Evolutionary conservation across 92 coral and sea anemone genomes (phyloP).

Genomic region (Phymanthus crucifer): DNA sequence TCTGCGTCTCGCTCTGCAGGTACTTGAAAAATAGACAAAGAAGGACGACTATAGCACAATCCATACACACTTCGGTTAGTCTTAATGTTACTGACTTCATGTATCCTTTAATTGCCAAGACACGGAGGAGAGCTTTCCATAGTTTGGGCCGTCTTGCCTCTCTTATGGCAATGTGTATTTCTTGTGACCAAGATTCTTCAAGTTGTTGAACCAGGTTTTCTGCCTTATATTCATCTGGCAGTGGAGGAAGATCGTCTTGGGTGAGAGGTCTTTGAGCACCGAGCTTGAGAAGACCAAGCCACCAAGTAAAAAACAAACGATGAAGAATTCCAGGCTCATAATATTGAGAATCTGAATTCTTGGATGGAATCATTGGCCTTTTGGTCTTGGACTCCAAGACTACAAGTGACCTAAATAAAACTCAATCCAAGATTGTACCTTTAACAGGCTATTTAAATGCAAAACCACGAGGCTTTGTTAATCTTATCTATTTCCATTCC

Average conservation of each 20-base stretch:
- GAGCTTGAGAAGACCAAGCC: not conserved
- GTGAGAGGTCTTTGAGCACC: not conserved
- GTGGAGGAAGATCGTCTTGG: not conserved
- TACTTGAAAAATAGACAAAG: not conserved
- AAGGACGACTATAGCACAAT: not conserved
- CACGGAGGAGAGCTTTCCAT: not conserved
- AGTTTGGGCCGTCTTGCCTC: not conserved
- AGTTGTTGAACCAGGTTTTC: not conserved
- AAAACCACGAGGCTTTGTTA: too few relatives aligned
- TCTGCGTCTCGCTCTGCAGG: not conserved
- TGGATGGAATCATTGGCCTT: not conserved
- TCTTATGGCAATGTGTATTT: not conserved
- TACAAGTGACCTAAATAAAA: too few relatives aligned
- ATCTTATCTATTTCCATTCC: too few relatives aligned
- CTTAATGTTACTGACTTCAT: not conserved
- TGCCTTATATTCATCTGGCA: not conserved
- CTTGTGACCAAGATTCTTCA: slow-evolving; percentile 1
- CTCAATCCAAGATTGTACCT: too few relatives aligned
- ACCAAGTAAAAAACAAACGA: not conserved
- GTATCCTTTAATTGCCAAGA: not conserved
- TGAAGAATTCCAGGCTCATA: not conserved
- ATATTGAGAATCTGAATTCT: not conserved
- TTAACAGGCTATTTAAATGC: too few relatives aligned
- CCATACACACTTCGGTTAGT: not conserved
- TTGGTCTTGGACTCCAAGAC: not conserved